Evolutionary conservation across 2,113 vertebrate genomes (phyloP).

Genomic region (Dasypus novemcinctus): DNA sequence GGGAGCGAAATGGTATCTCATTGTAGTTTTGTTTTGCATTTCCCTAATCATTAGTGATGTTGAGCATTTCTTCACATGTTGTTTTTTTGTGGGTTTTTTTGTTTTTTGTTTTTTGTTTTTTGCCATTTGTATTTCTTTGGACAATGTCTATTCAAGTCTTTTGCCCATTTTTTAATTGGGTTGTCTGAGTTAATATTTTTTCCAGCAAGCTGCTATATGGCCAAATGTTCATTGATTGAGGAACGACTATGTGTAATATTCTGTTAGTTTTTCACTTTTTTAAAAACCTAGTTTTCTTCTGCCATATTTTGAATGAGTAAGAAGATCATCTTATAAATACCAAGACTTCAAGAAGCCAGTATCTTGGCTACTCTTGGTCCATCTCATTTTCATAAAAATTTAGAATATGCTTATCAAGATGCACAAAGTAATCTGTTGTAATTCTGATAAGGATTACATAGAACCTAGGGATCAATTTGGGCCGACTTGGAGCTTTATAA

Average conservation of each 20-base stretch:
- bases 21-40: no score
- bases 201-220: not conserved
- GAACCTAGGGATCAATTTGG: not conserved
- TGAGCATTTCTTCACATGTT: no score
- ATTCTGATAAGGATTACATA: not conserved
- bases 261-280: not conserved
- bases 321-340: not conserved
- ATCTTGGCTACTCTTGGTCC: not conserved
- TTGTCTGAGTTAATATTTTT: not conserved
- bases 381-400: not conserved
- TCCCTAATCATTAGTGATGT: no score
- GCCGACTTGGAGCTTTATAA: not conserved
- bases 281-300: not conserved
- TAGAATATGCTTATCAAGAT: not conserved
- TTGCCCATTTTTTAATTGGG: no score
- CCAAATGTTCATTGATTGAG: not conserved
- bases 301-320: not conserved
- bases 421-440: conserved; percentile 3
- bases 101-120: no score
- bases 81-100: no score
- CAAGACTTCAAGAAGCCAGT: not conserved
- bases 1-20: no score
- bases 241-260: not conserved
- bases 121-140: no score
- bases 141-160: no score